Base-by-base conservation (phyloP, 1,140 invertebrate genomes). In the Eueides isabella region DNA sequence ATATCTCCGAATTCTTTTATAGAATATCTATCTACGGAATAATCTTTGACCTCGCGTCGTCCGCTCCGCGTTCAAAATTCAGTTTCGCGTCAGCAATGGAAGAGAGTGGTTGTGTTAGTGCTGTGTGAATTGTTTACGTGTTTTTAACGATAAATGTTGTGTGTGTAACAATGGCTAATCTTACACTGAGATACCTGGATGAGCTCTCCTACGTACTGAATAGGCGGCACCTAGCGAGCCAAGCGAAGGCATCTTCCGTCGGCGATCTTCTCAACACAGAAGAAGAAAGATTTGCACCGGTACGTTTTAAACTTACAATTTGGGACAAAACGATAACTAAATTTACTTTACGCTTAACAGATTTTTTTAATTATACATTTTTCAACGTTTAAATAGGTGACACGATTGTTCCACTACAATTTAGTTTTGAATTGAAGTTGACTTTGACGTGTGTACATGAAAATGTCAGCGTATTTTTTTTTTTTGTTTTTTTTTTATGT, bases 121-220 rank as follows among this genome's bases (percentile, higher is more conserved):
- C 29, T 61, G 76, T 75, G 80, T 66, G 66, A 74, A 78, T 81
- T 83, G 83, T 88, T 87, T 85, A 86, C 88, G 88, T 88, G 62
- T 81, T 78, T 67, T 70, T 76, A 80, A 81, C 80, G 77, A 66
- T 84, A 81, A 80, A 82, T 85, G 48, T 55, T 55, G 81, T 65
- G 80, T 80, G 84, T 85, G 83, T 78, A 72, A 65, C 84, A 83
- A 93, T 93, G 91, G 91, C 91, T 16, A 92, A 92, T 79, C 78
- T 93, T 76, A 90, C 92, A 67, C 77, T 93, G 33, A 80, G 90
- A 38, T 93, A 93, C 84, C 85, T 93, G 88, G 92, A 93, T 85
- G 92, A 93, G 82, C 78, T 93, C 75, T 92, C 92, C 19, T 90
- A 88, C 71, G 92, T 93, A 41, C 81, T 93, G 82, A 91, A 92